Evolutionary conservation across 2,888 invertebrate genomes (phyloP).

Genomic region (Nymphalis polychloros): DNA sequence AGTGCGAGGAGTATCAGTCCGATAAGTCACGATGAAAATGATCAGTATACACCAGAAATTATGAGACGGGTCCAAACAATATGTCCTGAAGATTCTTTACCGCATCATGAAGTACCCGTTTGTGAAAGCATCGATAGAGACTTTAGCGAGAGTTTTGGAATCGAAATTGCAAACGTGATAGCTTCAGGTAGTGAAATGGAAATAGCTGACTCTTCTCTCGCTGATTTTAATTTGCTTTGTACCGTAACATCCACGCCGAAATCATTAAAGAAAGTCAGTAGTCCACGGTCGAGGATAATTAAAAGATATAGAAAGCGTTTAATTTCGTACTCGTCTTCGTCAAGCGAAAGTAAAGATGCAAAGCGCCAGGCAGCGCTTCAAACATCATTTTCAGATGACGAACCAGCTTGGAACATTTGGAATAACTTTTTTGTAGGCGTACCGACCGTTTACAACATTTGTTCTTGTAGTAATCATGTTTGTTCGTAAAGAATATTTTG

Average conservation of each 20-base stretch:
- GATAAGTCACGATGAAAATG: neutral
- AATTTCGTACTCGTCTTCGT: conserved; percentile 5
- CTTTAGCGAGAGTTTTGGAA: neutral
- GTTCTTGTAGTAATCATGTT: conserved; percentile 21
- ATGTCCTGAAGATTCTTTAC: conserved; percentile 1
- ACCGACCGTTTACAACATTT: conserved; percentile 20
- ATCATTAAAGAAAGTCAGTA: neutral
- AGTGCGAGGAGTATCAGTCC: neutral
- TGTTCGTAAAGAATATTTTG: conserved; percentile 1
- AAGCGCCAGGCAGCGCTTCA: neutral
- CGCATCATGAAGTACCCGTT: neutral
- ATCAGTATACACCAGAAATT: conserved; percentile 9
- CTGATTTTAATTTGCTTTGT: neutral
- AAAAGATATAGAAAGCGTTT: conserved; percentile 7
- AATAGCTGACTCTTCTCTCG: neutral
- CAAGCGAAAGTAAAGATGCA: neutral
- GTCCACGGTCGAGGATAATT: neutral
- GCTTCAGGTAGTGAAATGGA: conserved; percentile 5
- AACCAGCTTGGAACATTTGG: conserved; percentile 17
- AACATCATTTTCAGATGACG: conserved; percentile 22
- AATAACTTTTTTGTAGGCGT: conserved; percentile 20
- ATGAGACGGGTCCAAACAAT: conserved; percentile 7
- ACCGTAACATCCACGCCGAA: conserved; percentile 18
- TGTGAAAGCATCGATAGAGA: neutral
- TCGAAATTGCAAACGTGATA: conserved; percentile 1